Evolutionary conservation across 2,888 invertebrate species (phyloP), one percentile per base, ranked within the genome.

Genomic region (Caenorhabditis doughertyi): DNA sequence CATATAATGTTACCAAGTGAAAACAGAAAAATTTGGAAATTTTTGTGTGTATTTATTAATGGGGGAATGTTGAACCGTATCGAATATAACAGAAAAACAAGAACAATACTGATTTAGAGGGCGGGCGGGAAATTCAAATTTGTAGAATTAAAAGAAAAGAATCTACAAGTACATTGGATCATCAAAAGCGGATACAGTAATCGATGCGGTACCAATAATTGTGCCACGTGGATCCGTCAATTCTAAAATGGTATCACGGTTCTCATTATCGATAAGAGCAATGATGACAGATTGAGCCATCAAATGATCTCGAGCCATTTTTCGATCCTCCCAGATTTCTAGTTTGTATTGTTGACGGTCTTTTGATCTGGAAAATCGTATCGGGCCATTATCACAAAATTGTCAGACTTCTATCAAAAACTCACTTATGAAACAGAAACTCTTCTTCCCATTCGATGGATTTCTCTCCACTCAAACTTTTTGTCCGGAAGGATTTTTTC

Each of bases 131-230:
- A 16, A 29, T n/a, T n/a, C n/a, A n/a, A n/a, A n/a, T 49, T 65
- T 49, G 27, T 18, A 29, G 25, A 62, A 55, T 7, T 16, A 29
- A 51, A 35, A 58, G 29, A 29, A 25, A 35, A 51, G 16, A 55
- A 18, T 23, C 51, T 70, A 85, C 42, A 84, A 73, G 67, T 85
- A 85, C 85, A 85, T 82, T 9, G 85, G 85, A 80, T 85, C 85
- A 74, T 85, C 85, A 39, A 85, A 85, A 9, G 85, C 83, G 16
- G 79, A 79, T n/a, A 83, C 79, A 9, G 79, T 83, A 42, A 83
- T 65, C 18, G 44, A 47, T 25, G 68, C 62, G 23, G 67, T 64
- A 25, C 77, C 82, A 21, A 79, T 72, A 2, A 55, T 27, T 44
- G 60, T 81, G 16, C 79, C 84, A 32, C 79, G 67, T n/a, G 81